Evolutionary conservation across 2,888 invertebrate species (phyloP).

Genomic region (Sycophila texana): DNA sequence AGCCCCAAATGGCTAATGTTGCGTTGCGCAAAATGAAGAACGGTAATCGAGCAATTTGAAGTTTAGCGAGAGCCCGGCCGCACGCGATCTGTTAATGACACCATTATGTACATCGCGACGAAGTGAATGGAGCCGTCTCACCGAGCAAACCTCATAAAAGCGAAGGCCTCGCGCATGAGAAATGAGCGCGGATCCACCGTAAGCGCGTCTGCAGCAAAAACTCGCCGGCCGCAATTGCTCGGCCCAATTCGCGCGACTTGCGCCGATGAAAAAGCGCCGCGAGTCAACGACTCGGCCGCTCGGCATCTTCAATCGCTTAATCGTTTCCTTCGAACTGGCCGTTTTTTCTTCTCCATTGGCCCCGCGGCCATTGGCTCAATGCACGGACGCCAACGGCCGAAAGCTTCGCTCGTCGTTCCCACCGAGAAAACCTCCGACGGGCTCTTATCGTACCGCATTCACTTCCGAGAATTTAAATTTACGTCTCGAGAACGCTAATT

Average conservation of each 20-base stretch:
- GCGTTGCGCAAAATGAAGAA: too few relatives aligned
- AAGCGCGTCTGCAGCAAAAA: not conserved
- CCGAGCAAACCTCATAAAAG: conserved; percentile 4
- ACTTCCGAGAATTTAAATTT: too few relatives aligned
- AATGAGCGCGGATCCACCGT: conserved; percentile 2
- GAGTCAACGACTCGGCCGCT: conserved; percentile 34
- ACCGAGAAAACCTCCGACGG: too few relatives aligned
- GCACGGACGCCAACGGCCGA: too few relatives aligned
- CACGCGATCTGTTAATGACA: conserved; percentile 39
- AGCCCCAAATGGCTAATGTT: too few relatives aligned
- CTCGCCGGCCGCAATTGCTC: conserved; percentile 25
- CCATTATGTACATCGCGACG: conserved; percentile 5
- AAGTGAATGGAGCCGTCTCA: conserved; percentile 9
- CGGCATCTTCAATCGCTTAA: conserved; percentile 39
- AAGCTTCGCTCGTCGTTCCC: too few relatives aligned
- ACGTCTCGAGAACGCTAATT: too few relatives aligned
- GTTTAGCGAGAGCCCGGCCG: not conserved
- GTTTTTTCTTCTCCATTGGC: conserved; percentile 18
- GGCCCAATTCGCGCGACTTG: conserved; percentile 31
- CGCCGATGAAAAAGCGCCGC: conserved; percentile 27
- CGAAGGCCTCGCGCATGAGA: not conserved
- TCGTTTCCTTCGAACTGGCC: conserved; percentile 35
- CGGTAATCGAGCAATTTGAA: not conserved
- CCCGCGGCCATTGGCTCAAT: conserved; percentile 13
- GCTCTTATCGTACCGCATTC: too few relatives aligned